phyloP scores from a whole-genome alignment of 2,113 vertebrate species.

The Limanda limanda region DNA sequence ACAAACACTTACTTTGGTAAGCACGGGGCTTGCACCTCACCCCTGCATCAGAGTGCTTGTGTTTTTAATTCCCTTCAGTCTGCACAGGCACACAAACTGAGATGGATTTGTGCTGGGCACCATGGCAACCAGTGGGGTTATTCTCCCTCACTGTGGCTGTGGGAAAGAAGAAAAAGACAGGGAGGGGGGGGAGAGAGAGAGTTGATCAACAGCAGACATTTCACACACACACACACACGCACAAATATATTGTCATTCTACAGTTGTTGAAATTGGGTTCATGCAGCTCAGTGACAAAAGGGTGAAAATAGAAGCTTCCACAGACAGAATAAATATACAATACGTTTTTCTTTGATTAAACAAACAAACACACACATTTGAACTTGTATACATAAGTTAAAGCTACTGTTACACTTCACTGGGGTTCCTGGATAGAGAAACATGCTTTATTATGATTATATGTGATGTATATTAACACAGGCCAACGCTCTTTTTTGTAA shows the following conservation, averaged over 20 bases:
- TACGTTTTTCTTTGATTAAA: no score
- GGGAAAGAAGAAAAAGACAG: conserved; percentile 1
- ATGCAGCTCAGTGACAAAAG: no score
- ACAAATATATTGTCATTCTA: not conserved
- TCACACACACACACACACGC: conserved; percentile 6
- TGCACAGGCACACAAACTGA: conserved; percentile 47
- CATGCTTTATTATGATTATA: no score
- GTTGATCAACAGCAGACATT: conserved; percentile 61
- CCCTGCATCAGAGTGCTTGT: conserved; percentile 29
- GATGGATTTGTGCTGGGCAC: conserved; percentile 67
- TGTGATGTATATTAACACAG: no score
- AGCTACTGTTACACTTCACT: no score
- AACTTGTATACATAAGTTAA: no score
- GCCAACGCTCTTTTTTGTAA: no score
- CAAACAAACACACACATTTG: no score
- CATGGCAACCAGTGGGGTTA: conserved; percentile 71
- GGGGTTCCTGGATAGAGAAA: no score
- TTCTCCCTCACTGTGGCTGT: conserved; percentile 51
- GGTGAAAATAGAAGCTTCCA: no score
- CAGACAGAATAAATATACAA: no score
- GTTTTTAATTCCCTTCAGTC: conserved; percentile 50
- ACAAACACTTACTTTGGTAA: conserved; percentile 61
- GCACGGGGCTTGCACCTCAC: conserved; percentile 40
- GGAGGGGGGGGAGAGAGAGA: conserved; percentile 29
- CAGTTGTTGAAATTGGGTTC: no score